Evolutionary conservation across 2,888 invertebrate species (phyloP).

Genomic region (Hydropsyche betteni): DNA sequence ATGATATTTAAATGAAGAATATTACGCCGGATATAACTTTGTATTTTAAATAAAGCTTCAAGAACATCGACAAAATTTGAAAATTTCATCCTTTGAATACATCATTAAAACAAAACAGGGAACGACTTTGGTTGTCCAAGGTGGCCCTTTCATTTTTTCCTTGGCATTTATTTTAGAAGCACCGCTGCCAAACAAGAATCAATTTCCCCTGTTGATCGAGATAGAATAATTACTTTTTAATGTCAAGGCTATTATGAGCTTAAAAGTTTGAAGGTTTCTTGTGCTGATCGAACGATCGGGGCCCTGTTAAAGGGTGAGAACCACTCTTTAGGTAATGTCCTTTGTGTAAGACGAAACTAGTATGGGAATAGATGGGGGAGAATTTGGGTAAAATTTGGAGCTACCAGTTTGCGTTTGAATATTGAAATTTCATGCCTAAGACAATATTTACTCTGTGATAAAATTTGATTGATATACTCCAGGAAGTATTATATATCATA

Average conservation of each 20-base stretch:
- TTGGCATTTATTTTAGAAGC: constrained; percentile 12
- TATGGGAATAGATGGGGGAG: neutral
- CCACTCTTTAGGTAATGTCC: constrained; percentile 7
- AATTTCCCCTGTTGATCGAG: constrained; percentile 26
- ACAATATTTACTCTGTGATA: too few relatives aligned
- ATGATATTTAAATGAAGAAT: too few relatives aligned
- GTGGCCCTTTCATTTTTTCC: constrained; percentile 14
- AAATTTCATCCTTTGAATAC: too few relatives aligned
- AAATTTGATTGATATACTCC: too few relatives aligned
- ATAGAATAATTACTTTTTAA: constrained; percentile 33
- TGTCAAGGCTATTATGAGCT: constrained; percentile 24
- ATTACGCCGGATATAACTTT: too few relatives aligned
- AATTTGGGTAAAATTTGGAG: neutral
- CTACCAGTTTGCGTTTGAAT: too few relatives aligned
- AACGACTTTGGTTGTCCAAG: too few relatives aligned
- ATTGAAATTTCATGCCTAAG: too few relatives aligned
- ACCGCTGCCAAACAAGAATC: neutral
- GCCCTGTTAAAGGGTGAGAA: neutral
- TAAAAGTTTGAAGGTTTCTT: constrained; percentile 25
- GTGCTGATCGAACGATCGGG: neutral
- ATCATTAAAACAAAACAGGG: too few relatives aligned
- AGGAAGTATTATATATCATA: too few relatives aligned
- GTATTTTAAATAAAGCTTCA: too few relatives aligned
- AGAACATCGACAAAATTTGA: too few relatives aligned
- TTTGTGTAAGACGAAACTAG: constrained; percentile 25